These are phyloP conservation scores for Drosophila arawakana DNA, from an alignment of 1,140 invertebrate genomes.

Conservation along the genomic window DNA sequence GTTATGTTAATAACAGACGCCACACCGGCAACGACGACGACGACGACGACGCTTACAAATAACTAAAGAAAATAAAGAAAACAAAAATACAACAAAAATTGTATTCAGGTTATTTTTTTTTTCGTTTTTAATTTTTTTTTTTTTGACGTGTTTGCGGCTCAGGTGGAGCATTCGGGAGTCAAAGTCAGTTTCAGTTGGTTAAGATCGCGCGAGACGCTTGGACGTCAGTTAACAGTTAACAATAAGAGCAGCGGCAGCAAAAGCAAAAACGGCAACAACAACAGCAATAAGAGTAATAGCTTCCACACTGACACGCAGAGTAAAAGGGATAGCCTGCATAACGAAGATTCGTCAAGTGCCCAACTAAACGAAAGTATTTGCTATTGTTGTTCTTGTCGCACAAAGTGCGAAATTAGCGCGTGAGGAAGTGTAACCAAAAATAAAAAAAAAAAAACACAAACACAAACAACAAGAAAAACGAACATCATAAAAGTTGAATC, in stretches of 20 bases:
- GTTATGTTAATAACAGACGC: conserved; percentile 55
- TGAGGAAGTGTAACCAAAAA: conserved; percentile 38
- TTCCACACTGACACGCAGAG: conserved; percentile 3
- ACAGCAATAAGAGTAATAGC: neutral
- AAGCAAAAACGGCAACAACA: no score
- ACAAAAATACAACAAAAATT: conserved; percentile 26
- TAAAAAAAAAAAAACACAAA: conserved; percentile 7
- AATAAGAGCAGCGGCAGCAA: conserved; percentile 11
- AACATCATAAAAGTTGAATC: neutral
- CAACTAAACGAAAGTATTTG: conserved; percentile 37
- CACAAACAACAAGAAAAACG: neutral
- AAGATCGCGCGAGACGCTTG: conserved; percentile 71
- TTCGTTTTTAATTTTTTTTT: no score
- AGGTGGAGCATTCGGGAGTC: conserved; percentile 46
- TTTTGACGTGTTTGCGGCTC: conserved; percentile 72
- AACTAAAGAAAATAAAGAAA: conserved; percentile 7
- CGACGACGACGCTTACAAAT: neutral
- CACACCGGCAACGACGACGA: neutral
- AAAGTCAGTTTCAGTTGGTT: conserved; percentile 61
- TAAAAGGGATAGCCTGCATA: conserved; percentile 18
- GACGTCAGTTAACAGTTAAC: conserved; percentile 50
- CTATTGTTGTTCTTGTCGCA: conserved; percentile 38
- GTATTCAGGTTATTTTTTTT: conserved; percentile 67
- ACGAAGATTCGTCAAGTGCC: conserved; percentile 28
- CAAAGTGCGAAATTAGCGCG: conserved; percentile 53